Conservation (phyloP, 2,888 invertebrate genomes). For the Tricholauxania praeusta region DNA sequence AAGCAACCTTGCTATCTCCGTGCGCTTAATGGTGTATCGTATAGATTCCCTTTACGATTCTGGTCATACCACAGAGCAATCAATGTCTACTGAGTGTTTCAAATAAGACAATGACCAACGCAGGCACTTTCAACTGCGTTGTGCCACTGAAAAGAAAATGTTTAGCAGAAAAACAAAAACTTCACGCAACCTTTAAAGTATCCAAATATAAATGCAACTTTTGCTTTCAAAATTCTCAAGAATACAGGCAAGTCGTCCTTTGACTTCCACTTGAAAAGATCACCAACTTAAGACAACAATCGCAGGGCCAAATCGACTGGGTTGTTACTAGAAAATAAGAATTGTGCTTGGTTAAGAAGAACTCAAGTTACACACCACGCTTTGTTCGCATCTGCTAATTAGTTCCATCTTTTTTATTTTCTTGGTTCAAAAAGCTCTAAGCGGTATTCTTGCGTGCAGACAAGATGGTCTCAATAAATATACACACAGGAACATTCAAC, state of each 20-base stretch:
- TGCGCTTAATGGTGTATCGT: conserved; percentile 52
- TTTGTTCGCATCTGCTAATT: too few species aligned
- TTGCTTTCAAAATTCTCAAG: too few species aligned
- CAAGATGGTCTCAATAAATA: neutral
- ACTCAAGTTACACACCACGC: neutral
- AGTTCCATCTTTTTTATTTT: too few species aligned
- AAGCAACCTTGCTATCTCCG: conserved; percentile 18
- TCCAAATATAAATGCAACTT: neutral
- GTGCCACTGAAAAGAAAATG: conserved; percentile 7
- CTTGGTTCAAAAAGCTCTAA: too few species aligned
- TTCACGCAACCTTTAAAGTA: conserved; percentile 7
- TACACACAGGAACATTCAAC: conserved; percentile 47
- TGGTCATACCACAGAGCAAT: conserved; percentile 28
- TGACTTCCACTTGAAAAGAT: neutral
- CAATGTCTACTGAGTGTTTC: conserved; percentile 11
- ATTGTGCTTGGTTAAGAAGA: neutral
- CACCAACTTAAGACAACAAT: neutral
- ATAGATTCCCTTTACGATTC: conserved; percentile 59
- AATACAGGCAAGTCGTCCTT: neutral
- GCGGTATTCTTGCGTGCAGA: too few species aligned
- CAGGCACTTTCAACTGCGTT: neutral
- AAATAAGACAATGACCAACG: neutral
- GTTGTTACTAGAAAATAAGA: neutral
- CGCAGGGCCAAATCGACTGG: conserved; percentile 15
- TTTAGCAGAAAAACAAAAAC: neutral